These are phyloP conservation scores for Atlantisia rogersi DNA, from an alignment of 2,113 vertebrate genomes.

Conservation along the genomic window DNA sequence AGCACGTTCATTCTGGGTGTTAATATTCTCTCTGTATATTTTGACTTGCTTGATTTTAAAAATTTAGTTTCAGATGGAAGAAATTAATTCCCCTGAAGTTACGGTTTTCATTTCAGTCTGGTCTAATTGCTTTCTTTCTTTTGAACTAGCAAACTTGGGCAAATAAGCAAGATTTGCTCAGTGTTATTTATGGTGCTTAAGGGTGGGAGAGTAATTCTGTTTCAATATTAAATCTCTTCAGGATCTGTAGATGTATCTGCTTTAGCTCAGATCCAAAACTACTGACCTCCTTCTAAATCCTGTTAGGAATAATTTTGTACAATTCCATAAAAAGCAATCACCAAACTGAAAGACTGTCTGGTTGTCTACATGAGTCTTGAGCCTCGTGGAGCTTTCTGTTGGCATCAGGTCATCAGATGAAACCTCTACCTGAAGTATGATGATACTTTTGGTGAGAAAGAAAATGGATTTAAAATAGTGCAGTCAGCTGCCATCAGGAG, in stretches of 20 bases:
- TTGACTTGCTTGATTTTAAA: not conserved
- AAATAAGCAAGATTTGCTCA: not conserved
- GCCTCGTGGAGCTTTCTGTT: not conserved
- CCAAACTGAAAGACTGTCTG: not conserved
- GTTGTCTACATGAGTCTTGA: not conserved
- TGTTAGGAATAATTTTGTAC: not conserved
- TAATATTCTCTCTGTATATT: not conserved
- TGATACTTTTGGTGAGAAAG: not conserved
- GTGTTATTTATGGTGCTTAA: not conserved
- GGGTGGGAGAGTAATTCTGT: not conserved
- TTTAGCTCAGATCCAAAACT: not conserved
- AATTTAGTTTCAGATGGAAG: not conserved
- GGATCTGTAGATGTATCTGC: not conserved
- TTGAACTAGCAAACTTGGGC: not conserved
- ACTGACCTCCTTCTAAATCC: not conserved
- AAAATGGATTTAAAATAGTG: not conserved
- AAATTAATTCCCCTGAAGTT: not conserved
- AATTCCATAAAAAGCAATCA: not conserved
- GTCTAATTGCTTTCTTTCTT: not conserved
- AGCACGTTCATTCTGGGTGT: not conserved
- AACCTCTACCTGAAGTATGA: not conserved
- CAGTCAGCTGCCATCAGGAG: not conserved
- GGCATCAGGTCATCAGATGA: not conserved
- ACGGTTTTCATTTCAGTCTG: not conserved
- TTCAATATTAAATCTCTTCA: not conserved